Evolutionary conservation across 2,113 vertebrate genomes (phyloP), one percentile per base, ranked within the genome.

Genomic region (Motacilla tschutschensis): DNA sequence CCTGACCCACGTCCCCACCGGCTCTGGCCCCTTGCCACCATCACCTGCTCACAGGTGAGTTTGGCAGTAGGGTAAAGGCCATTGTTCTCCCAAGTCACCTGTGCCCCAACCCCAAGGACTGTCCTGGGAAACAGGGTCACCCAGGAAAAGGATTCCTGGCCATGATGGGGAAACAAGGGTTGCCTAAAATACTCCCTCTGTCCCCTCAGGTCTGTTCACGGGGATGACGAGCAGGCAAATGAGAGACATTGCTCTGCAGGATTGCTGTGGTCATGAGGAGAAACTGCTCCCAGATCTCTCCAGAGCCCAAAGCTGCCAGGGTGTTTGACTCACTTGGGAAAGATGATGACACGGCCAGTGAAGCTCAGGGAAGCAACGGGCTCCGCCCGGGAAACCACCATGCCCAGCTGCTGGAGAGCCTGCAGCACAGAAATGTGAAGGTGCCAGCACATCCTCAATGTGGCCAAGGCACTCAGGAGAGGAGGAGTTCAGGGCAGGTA

Each of bases 221-320:
- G 46, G 25, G 20, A 9, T 14, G 46, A 10, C 0, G 0, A 29
- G 8, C 36, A 58, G 12, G 4, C 28, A 17, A 5, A 10, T 0
- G 0, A 29, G n/a, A 20, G 44, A 5, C 59, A 25, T 33, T 9
- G 44, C n/a, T 21, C 50, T 20, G 28, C 57, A 48, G 43, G 9
- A 11, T 12, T n/a, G 17, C 0, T 33, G 19, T 62, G 33, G 9
- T 5, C 12, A 11, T 1, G 21, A 48, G 41, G 35, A 63, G 8
- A 55, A 63, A 13, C 73, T 46, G 28, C n/a, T 20, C 22, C 50
- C 44, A 50, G 35, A 3, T 7, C 5, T 35, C 50, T 31, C 3
- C 57, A 31, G 43, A 28, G 50, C 18, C 73, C 28, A 22, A 26
- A 51, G 54, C 21, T 64, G 48, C 48, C 31, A 9, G 35, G 35